Percentiles rank a stretch among this genome's conserved stretches.
These are phyloP conservation scores for Drosophila jambulina DNA, from an alignment of 1,140 invertebrate species.

Conservation along the genomic window DNA sequence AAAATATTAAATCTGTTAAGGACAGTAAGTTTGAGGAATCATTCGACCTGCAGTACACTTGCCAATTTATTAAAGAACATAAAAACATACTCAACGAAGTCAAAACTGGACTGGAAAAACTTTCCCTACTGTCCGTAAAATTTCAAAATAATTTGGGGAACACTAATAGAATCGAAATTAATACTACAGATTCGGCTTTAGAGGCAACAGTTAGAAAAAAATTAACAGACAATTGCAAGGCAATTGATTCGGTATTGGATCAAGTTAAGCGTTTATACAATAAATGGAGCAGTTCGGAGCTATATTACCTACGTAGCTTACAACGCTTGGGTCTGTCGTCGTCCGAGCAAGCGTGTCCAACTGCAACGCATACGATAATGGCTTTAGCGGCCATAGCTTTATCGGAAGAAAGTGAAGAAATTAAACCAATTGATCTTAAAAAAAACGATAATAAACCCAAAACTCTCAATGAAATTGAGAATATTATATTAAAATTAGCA, in stretches of 20 bases:
- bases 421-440: constrained; percentile 5
- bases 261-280: constrained; percentile 57
- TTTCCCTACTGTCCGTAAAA: constrained; percentile 47
- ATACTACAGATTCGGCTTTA: constrained; percentile 26
- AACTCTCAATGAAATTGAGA: constrained; percentile 61
- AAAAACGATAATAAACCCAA: constrained; percentile 13
- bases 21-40: constrained; percentile 3
- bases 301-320: constrained; percentile 64
- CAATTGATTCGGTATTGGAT: constrained; percentile 52
- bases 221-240: constrained; percentile 35
- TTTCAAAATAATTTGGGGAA: constrained; percentile 46
- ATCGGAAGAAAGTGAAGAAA: constrained; percentile 47
- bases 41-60: constrained; percentile 23
- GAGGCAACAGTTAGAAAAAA: constrained; percentile 49
- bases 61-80: constrained; percentile 58
- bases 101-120: constrained; percentile 54
- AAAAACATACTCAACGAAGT: constrained; percentile 59
- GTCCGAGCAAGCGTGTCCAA: constrained; percentile 10
- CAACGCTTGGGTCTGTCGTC: constrained; percentile 58
- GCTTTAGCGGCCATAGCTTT: constrained; percentile 69
- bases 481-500: constrained; percentile 59
- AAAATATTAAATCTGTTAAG: background rate
- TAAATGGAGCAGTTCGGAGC: constrained; percentile 71
- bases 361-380: constrained; percentile 64
- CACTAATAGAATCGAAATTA: constrained; percentile 1